Percentiles rank a stretch among this genome's conserved stretches.
Evolutionary conservation across 2,888 invertebrate species (phyloP).

Genomic region (Chrysolina haemoptera): DNA sequence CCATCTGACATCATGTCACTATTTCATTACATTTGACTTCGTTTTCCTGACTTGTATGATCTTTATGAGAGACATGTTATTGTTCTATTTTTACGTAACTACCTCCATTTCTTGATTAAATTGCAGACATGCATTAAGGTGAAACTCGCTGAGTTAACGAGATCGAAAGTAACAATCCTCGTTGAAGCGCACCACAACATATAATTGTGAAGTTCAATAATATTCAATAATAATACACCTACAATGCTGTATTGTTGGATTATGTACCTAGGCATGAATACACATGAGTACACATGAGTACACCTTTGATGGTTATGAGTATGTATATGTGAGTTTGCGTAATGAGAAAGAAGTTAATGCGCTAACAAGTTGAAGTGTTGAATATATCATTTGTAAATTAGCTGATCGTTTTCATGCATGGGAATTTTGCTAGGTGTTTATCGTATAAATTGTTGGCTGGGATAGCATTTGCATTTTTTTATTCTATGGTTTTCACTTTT

Average conservation of each 20-base stretch:
- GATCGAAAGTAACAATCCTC: constrained; percentile 6
- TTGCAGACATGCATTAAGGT: neutral
- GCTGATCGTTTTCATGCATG: neutral
- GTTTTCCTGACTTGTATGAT: too few relatives aligned
- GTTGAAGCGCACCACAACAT: neutral
- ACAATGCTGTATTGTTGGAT: neutral
- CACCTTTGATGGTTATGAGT: neutral
- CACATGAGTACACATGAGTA: neutral
- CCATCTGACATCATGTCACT: too few relatives aligned
- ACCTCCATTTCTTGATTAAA: neutral
- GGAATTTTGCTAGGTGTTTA: constrained; percentile 10
- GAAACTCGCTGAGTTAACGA: neutral
- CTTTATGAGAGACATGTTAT: too few relatives aligned
- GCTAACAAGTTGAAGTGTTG: constrained; percentile 14
- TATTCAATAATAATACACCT: constrained; percentile 13
- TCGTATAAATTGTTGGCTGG: neutral
- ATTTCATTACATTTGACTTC: too few relatives aligned
- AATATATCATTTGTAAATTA: constrained; percentile 12
- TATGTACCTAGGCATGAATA: constrained; percentile 6
- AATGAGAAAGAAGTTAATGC: constrained; percentile 5
- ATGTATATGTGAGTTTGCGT: neutral
- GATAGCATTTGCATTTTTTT: neutral
- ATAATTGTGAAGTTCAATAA: constrained; percentile 3
- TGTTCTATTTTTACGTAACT: neutral
- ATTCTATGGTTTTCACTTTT: neutral